A percentile compares a stretch with the other conserved stretches of the same genome.
Conservation (phyloP, 2,797 vertebrate genomes). For the Halcyon leucocephala region DNA sequence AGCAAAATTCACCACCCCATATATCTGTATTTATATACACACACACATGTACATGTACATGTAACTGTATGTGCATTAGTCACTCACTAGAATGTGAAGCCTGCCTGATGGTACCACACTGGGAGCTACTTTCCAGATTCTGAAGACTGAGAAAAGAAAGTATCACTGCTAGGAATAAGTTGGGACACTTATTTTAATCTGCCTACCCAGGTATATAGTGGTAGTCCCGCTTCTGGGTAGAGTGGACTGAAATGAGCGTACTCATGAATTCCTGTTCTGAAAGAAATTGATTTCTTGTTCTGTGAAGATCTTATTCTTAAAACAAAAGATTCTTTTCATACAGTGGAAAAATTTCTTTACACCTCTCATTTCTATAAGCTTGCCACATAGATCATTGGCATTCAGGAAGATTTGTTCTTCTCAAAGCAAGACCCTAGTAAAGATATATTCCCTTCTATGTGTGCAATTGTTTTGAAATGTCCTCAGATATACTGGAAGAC, state of each 20-base stretch:
- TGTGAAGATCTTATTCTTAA: not conserved
- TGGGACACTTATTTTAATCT: not conserved
- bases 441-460: not conserved
- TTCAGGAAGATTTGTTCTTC: not conserved
- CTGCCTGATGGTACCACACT: not conserved
- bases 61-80: not conserved
- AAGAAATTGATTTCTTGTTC: not conserved
- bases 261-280: not conserved
- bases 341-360: not conserved
- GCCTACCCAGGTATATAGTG: rapidly evolving
- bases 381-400: not conserved
- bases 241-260: not conserved
- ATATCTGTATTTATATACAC: not conserved
- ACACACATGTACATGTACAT: rapidly evolving
- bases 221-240: not conserved
- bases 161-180: not conserved
- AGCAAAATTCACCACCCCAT: not conserved
- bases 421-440: not conserved
- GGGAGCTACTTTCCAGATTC: not conserved
- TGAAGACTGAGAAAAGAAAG: not conserved
- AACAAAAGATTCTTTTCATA: not conserved
- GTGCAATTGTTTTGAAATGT: not conserved
- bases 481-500: not conserved
- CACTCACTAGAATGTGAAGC: not conserved
- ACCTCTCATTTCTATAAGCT: not conserved